Base-by-base conservation (phyloP, 2,888 invertebrate genomes). In the Uropetala carovei region DNA sequence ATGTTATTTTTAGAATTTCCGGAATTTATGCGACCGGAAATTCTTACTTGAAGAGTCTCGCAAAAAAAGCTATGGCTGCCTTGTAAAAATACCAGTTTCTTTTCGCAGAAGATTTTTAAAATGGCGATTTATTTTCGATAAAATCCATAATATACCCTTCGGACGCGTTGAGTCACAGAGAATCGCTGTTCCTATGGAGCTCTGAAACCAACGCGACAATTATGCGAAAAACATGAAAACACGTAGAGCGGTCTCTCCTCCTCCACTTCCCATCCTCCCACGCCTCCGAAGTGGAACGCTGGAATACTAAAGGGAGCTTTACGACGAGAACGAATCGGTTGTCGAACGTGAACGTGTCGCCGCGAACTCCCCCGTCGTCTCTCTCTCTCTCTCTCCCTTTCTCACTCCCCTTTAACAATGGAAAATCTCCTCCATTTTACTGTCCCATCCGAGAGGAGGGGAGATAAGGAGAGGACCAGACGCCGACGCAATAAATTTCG, bases 1-100 rank as follows among this genome's bases (percentile, higher is more conserved):
- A 83, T 27, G 43, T 83, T 83, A 56, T 83, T 83, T 43, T 18
- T 57, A 8, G 56, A 83, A 83, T 83, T 83, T 83, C 83, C 83
- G 83, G 83, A n/a, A 83, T 83, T 27, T 56, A 57, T 30, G 56
- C 83, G 56, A 83, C 83, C 83, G 83, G 83, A 83, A 43, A 83
- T 83, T 83, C 83, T 57, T 43, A 16, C 83, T 57, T 5, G 4
- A 30, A 43, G n/a, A n/a, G 56, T 7, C 16, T 43, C 57, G 18
- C 83, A 83, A 83, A 83, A 83, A 83, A 83, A 43, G 57, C 56
- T 10, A 57, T 5, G 43, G 56, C 83, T 18, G 56, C n/a, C 83
- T 10, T 11, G 83, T 56, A n/a, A 56, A 57, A 43, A 83, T 83
- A 83, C 83, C 83, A 57, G n/a, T 27, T 22, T 83, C 83, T 57